Evolutionary conservation across 1,140 invertebrate species (phyloP), one percentile per base, ranked within the genome.

Genomic region (Hyles euphorbiae): DNA sequence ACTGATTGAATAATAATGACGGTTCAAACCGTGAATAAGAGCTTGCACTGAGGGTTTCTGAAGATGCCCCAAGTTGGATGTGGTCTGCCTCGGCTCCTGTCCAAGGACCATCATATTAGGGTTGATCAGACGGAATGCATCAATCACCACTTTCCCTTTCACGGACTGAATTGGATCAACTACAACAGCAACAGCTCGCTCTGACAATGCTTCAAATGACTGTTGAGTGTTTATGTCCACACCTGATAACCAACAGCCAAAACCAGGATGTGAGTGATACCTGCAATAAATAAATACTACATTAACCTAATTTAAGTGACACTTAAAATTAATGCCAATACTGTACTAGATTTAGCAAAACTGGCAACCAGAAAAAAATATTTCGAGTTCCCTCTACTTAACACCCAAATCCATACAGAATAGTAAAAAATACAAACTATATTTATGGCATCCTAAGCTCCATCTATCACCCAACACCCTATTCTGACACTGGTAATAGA

Each of bases 201-300:
- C 98, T 51, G 97, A 98, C 1, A 99, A 90, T 6, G 98, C 98
- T 90, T 99, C 99, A 90, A 99, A 99, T 67, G 97, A 99, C 82
- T 99, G 98, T 84, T 99, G 99, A 8, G 99, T 99, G 77, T 99
- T 99, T 68, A 99, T 99, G 90, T 99, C 99, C 2, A 99, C 99
- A 56, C 98, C 96, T n/a, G 99, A 99, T 12, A 99, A 90, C 99
- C 99, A 99, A 83, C 98, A 99, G 45, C 99, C 99, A 91, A 99
- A 99, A 45, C 98, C 99, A 74, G 98, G 98, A 94, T 99, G 98
- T 52, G 98, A 99, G 79, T 99, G 98, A 76, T 99, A 99, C 89
- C 87, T 90, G 66, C 22, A 54, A 54, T 40, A 40, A 40, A 40
- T 40, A 22, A 22, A 22, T 22, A 22, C 22, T 22, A 22, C 0